Evolutionary conservation across 2,113 vertebrate genomes (phyloP), one percentile per base, ranked within the genome.

Genomic region (Sceloporus undulatus): DNA sequence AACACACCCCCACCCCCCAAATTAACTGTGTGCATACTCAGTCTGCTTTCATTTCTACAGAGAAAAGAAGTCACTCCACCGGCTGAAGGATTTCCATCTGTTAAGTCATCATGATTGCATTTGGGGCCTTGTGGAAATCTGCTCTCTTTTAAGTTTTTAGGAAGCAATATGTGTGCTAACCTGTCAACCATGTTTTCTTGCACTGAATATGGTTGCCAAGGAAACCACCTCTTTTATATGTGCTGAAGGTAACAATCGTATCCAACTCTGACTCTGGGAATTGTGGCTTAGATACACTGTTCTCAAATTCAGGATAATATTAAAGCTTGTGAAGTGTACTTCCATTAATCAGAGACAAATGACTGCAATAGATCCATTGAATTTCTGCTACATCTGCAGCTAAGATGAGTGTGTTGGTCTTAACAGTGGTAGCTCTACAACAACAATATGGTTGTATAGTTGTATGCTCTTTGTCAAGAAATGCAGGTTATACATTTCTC

Each of bases 151-250:
- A 65, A n/a, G 56, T 82, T 91, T 84, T 90, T 82, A 18, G 56
- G 48, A 82, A 94, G 29, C n/a, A 23, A 25, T 91, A 73, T 85
- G 74, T 52, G n/a, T 1, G 0, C 62, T 85, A 93, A 94, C 92
- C 91, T 94, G 93, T 88, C 82, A 65, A 86, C 85, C 83, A 94
- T 52, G n/a, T 89, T 95, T 96, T 93, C 87, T 91, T 94, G 82
- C 84, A 79, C 71, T 93, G 90, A 86, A 75, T 91, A 54, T 87
- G 68, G 95, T 96, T 96, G 94, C 94, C 91, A 93, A 68, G 94
- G 95, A 93, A 97, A 97, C 94, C 78, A 95, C 56, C 27, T 92
- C 88, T 88, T 94, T 90, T 93, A 40, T 76, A 56, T 73, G 86
- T 91, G 90, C 85, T 76, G 84, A 92, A 91, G 0, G 0, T 83